Evolutionary conservation across 2,797 vertebrate genomes (phyloP).

Genomic region (Semaprochilodus insignis): DNA sequence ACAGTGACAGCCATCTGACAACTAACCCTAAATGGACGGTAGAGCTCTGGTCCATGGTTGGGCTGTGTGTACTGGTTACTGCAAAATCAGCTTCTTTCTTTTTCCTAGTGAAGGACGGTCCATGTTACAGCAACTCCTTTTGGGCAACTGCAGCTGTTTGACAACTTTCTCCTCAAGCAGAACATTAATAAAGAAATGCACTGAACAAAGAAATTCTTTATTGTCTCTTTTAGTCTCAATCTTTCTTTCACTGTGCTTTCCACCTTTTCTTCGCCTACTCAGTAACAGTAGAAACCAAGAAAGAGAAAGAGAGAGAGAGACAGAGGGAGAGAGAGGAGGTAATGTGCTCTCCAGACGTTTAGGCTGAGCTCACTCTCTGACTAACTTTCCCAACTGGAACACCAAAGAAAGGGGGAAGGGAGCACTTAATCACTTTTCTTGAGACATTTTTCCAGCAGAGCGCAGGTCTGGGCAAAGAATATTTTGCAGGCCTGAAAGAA

Average conservation of each 20-base stretch:
- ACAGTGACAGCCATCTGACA: background rate
- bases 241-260: conserved; percentile 15
- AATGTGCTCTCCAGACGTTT: conserved; percentile 65
- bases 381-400: conserved; percentile 63
- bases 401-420: conserved; percentile 56
- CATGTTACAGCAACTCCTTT: background rate
- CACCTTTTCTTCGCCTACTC: conserved; percentile 7
- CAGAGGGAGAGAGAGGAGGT: conserved; percentile 30
- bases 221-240: background rate
- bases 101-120: background rate
- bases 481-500: conserved; percentile 44
- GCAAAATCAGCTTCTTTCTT: background rate
- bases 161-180: background rate
- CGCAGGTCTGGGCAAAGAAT: conserved; percentile 63
- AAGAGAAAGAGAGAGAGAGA: conserved; percentile 23
- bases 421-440: conserved; percentile 55
- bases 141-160: background rate
- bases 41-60: background rate
- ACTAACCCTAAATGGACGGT: conserved; percentile 2
- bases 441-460: conserved; percentile 64
- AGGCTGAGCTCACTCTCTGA: conserved; percentile 62
- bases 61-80: conserved; percentile 1
- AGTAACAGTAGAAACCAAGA: conserved; percentile 17
- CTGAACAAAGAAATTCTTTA: background rate
- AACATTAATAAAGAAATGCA: background rate